Percentiles rank a stretch among this genome's conserved stretches.
Conservation (phyloP, 2,797 vertebrate genomes). For the Hafferia zeledoni region DNA sequence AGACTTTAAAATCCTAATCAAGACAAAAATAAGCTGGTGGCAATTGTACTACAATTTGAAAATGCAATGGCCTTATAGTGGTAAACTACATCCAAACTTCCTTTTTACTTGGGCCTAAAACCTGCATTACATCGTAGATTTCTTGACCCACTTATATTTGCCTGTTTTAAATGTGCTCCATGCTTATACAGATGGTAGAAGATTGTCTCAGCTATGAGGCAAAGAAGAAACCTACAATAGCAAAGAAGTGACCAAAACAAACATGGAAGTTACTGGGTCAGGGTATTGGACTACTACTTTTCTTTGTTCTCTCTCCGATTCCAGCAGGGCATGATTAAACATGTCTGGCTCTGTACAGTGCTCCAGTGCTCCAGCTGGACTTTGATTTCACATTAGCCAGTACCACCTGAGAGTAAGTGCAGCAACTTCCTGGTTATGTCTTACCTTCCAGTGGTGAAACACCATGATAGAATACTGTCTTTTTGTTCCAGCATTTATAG, state of each 20-base stretch:
- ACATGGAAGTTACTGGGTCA: not conserved
- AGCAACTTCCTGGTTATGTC: not conserved
- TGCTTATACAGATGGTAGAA: not conserved
- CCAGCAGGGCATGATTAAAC: not conserved
- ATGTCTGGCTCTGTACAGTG: not conserved
- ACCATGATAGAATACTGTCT: not conserved
- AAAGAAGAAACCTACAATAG: not conserved
- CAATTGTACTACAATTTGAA: not conserved
- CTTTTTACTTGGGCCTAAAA: not conserved
- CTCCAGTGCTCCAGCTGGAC: not conserved
- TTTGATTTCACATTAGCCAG: not conserved
- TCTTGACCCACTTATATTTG: not conserved
- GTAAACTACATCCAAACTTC: not conserved
- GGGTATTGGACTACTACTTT: not conserved
- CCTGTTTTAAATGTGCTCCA: not conserved
- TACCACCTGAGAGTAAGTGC: not conserved
- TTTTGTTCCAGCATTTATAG: not conserved
- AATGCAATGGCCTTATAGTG: not conserved
- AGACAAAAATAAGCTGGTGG: not conserved
- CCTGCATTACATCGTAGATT: not conserved
- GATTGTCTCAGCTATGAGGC: not conserved
- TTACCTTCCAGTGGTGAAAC: not conserved
- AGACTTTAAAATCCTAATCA: not conserved
- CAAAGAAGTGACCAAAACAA: not conserved
- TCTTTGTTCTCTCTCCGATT: not conserved